A percentile compares a stretch with the other conserved stretches of the same genome.
These are phyloP conservation scores for Cervus canadensis DNA, from an alignment of 2,113 vertebrate genomes.

Conservation along the genomic window DNA sequence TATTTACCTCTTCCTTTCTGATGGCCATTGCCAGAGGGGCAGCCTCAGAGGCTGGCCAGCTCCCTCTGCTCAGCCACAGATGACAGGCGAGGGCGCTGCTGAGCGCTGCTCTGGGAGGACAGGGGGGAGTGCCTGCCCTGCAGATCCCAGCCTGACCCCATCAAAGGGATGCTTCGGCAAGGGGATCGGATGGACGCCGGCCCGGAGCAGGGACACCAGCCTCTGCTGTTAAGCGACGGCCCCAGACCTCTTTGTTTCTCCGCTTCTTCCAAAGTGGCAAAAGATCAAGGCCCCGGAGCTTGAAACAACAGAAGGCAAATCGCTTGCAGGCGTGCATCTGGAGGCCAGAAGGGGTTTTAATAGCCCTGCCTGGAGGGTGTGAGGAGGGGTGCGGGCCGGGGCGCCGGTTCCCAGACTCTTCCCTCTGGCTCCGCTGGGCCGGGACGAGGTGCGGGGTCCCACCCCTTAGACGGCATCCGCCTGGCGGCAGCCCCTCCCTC, in stretches of 20 bases:
- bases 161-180: neutral
- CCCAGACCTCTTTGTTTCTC: slow-evolving; percentile 3
- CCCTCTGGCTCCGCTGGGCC: neutral
- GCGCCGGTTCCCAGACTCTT: neutral
- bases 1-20: neutral
- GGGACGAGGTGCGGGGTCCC: fast-evolving
- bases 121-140: neutral
- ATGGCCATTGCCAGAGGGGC: neutral
- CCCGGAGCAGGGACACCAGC: neutral
- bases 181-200: neutral
- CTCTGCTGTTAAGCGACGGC: neutral
- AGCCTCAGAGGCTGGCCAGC: neutral
- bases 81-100: neutral
- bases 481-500: neutral
- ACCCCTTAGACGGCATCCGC: neutral
- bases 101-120: neutral
- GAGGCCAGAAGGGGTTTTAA: slow-evolving; percentile 77
- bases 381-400: slow-evolving; percentile 30
- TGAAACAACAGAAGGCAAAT: slow-evolving; percentile 77
- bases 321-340: slow-evolving; percentile 78
- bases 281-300: slow-evolving; percentile 71
- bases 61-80: neutral
- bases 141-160: neutral
- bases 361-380: neutral
- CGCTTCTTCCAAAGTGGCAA: slow-evolving; percentile 42